Base-by-base conservation (phyloP, 2,113 vertebrate species). In the Centropristis striata region DNA sequence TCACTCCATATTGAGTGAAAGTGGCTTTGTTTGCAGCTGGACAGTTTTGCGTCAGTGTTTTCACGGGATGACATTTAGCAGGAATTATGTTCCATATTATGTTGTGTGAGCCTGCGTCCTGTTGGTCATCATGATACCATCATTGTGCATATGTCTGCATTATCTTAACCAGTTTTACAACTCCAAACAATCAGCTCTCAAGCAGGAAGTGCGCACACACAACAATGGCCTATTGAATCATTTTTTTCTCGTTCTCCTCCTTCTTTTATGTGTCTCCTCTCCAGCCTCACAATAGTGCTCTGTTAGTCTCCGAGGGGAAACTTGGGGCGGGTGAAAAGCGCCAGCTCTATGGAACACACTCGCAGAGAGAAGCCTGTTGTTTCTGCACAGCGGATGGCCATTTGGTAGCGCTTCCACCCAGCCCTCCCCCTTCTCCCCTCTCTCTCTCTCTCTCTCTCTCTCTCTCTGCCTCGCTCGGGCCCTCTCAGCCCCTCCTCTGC, bases 331-430 rank as follows among this genome's bases (percentile, higher is more conserved):
- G 86, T 83, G 89, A 91, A 92, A 91, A 89, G 85, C 92, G 94
- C 90, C 94, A 60, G 93, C 92, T 93, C 93, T 93, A 94, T 92
- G 94, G 81, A 95, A 95, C 95, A 92, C 90, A 86, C 93, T 96
- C 90, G 87, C 93, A 95, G 94, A 93, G 95, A 96, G 94, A 90
- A 92, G 94, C 84, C 95, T 95, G 96, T 95, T 94, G 96, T 97
- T 96, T 94, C 95, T 94, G 95, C 95, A 86, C 92, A 84, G 90
- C 92, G 86, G 94, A 95, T 94, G 96, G 96, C 94, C 90, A 91
- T 96, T 96, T 96, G 96, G 96, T 96, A 95, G 96, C 88, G 8
- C 94, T 96, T 93, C 82, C 76, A 80, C 77, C 71, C 80, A 75
- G 53, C 69, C 46, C 32, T 27, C 81, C 50, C 63, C 71, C 78